Evolutionary conservation across 35 echinoderm and acorn worm species (phyloP), one percentile per base, ranked within the genome.

Genomic region (Lytechinus variegatus): DNA sequence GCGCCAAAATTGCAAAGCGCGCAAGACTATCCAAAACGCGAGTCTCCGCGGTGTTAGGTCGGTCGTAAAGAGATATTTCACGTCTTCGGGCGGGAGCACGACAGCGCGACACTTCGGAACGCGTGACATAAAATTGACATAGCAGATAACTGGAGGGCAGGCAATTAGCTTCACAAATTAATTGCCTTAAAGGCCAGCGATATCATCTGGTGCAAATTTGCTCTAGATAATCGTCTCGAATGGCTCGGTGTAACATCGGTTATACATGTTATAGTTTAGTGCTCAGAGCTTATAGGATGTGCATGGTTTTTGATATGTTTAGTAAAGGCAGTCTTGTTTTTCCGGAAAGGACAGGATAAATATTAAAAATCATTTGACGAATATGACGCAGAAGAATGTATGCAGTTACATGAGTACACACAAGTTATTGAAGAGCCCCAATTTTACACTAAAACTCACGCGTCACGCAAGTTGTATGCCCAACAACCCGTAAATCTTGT

Each of bases 111-210:
- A 71, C 1, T 13, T 4, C 24, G 61, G 24, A 21, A 79, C 21
- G 66, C 66, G 21, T 79, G 16, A 79, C 66, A 21, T 79, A 79
- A 16, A 79, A 79, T n/a, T 79, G 66, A 24, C 66, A 79, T 79
- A 19, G 7, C 66, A 79, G 14, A 79, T 79, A 79, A 79, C 66
- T 79, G 19, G 66, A 79, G 66, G 66, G 66, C 66, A 79, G 21
- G 66, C 66, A 79, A 79, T 79, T 79, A 79, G 66, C 66, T 79
- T 79, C 66, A 79, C 66, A 79, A 79, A 79, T 79, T 79, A 79
- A 79, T 79, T 79, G 66, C 66, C 66, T 79, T 14, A 79, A 79
- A 79, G 66, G 12, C n/a, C 19, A 4, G 66, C 19, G n/a, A 79
- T 79, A 79, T 79, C 66, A 79, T 79, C 66, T 79, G 66, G 16